phyloP scores from a whole-genome alignment of 2,113 vertebrate genomes.

The Platanista minor region DNA sequence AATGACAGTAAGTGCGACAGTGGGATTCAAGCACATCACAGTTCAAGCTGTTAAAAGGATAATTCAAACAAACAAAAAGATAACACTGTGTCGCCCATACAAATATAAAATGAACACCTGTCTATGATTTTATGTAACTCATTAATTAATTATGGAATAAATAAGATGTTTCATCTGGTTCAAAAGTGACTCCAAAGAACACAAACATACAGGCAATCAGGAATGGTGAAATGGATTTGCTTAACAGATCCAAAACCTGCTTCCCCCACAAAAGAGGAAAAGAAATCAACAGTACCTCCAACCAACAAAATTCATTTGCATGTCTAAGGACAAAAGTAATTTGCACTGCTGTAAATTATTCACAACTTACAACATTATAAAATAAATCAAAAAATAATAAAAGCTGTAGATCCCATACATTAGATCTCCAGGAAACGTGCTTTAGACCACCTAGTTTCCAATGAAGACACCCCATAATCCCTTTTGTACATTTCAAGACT shows the following conservation, averaged over 20 bases:
- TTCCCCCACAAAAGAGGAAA: background rate
- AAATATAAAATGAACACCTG: slow-evolving; percentile 8
- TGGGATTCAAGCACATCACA: background rate
- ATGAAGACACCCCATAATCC: background rate
- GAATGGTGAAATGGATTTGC: background rate
- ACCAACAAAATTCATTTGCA: background rate
- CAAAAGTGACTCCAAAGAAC: background rate
- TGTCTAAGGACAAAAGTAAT: background rate
- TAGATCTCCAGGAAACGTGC: background rate
- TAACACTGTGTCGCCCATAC: background rate
- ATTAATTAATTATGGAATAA: background rate
- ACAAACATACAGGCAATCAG: background rate
- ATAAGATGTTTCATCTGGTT: background rate
- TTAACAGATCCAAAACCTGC: background rate
- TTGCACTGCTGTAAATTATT: background rate
- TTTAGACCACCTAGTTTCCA: background rate
- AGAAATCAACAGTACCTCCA: background rate
- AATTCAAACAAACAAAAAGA: background rate
- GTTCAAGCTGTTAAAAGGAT: background rate
- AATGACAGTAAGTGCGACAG: background rate
- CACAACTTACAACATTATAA: background rate
- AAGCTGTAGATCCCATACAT: background rate
- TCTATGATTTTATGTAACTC: background rate
- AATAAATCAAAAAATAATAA: background rate
- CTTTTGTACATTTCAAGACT: background rate